These are phyloP conservation scores for Parambassis ranga DNA, from an alignment of 2,797 vertebrate genomes.

Conservation along the genomic window DNA sequence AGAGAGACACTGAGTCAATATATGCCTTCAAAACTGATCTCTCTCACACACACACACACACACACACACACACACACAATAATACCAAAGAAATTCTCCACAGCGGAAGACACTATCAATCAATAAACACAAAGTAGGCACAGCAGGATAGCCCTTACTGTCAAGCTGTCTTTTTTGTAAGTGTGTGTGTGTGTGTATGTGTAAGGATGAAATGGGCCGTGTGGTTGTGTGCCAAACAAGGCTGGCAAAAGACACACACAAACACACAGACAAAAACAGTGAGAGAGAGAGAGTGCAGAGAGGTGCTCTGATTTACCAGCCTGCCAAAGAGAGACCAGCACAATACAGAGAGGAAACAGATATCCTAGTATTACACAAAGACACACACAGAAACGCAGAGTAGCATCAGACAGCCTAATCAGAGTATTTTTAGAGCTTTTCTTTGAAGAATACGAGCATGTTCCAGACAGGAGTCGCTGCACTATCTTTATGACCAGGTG, in stretches of 20 bases:
- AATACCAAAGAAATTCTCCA: slow-evolving; percentile 15
- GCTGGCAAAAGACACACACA: slow-evolving; percentile 57
- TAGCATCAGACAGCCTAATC: slow-evolving; percentile 4
- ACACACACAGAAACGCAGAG: slow-evolving; percentile 11
- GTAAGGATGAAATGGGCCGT: slow-evolving; percentile 41
- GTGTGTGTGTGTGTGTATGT: slow-evolving; percentile 19
- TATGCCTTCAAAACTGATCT: not conserved
- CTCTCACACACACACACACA: not conserved
- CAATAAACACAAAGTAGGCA: slow-evolving; percentile 56
- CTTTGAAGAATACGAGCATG: slow-evolving; percentile 26
- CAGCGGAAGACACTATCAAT: slow-evolving; percentile 51
- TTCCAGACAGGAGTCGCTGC: slow-evolving; percentile 24
- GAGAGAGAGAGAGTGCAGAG: slow-evolving; percentile 30
- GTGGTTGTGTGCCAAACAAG: slow-evolving; percentile 49
- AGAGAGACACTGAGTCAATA: not conserved
- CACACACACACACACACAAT: not conserved
- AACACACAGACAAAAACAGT: slow-evolving; percentile 21
- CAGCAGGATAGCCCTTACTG: slow-evolving; percentile 60
- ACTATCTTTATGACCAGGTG: slow-evolving; percentile 40
- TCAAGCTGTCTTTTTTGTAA: slow-evolving; percentile 45
- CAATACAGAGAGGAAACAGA: slow-evolving; percentile 50
- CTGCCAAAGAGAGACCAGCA: slow-evolving; percentile 47
- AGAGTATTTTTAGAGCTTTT: slow-evolving; percentile 15
- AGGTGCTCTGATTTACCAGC: slow-evolving; percentile 54
- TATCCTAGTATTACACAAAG: slow-evolving; percentile 27